phyloP scores from a whole-genome alignment of 2,113 vertebrate genomes.

The Cygnus buccinator region DNA sequence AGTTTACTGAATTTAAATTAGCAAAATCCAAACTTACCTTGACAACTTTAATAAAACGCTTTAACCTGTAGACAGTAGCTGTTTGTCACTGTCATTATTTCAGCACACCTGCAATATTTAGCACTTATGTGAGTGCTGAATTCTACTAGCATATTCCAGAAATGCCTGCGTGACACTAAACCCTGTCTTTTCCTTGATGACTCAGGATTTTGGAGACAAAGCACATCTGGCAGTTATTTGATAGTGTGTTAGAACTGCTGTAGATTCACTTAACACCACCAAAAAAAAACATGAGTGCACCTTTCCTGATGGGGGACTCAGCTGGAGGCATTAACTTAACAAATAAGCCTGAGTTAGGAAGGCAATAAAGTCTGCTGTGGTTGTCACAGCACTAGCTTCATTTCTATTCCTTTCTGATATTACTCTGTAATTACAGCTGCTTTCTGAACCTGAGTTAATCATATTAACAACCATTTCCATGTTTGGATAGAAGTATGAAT shows the following conservation, averaged over 20 bases:
- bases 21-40: neutral
- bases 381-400: neutral
- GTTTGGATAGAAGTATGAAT: neutral
- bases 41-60: neutral
- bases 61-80: neutral
- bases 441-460: neutral
- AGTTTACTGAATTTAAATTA: slow-evolving; percentile 6
- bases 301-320: neutral
- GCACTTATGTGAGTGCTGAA: neutral
- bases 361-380: neutral
- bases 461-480: neutral
- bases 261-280: neutral
- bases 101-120: neutral
- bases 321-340: rapidly evolving
- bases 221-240: neutral
- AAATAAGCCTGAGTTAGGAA: neutral
- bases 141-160: neutral
- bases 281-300: rapidly evolving
- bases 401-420: neutral
- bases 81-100: slow-evolving; percentile 1
- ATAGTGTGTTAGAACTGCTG: neutral
- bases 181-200: neutral
- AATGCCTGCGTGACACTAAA: neutral
- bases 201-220: neutral
- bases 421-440: neutral